phyloP scores from a whole-genome alignment of 2,113 vertebrate genomes.

The Isurus oxyrinchus region DNA sequence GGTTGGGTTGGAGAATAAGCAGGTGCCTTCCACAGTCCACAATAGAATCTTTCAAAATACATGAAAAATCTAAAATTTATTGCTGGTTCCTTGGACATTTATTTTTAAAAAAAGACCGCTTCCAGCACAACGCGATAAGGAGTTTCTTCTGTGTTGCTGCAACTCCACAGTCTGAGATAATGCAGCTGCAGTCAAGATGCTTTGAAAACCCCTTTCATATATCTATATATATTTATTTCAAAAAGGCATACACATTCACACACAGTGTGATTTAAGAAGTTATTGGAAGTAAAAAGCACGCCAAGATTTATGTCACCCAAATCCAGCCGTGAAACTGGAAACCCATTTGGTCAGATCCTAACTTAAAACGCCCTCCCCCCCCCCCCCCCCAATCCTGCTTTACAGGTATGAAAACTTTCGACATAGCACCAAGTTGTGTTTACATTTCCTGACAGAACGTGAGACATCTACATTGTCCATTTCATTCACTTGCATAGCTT shows the following conservation, averaged over 20 bases:
- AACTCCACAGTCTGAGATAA: neutral
- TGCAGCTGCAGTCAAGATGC: neutral
- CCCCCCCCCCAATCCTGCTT: no score
- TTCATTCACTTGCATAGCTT: constrained; percentile 10
- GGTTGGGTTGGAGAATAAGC: neutral
- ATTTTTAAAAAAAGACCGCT: neutral
- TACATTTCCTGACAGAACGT: neutral
- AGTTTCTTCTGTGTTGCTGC: neutral
- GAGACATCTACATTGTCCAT: neutral
- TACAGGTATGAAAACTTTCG: neutral
- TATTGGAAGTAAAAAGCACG: neutral
- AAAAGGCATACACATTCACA: neutral
- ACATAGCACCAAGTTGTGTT: constrained; percentile 8
- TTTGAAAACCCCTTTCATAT: neutral
- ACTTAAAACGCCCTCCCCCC: no score
- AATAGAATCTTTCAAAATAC: neutral
- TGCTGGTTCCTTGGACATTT: neutral
- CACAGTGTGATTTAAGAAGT: neutral
- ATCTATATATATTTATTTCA: neutral
- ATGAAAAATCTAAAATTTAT: neutral
- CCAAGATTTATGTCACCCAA: neutral
- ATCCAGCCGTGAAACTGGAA: neutral
- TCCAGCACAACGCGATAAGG: neutral
- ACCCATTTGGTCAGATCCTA: neutral
- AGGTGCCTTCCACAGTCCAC: neutral